Base-by-base conservation (phyloP, 2,113 vertebrate species). In the Nasalis larvatus region DNA sequence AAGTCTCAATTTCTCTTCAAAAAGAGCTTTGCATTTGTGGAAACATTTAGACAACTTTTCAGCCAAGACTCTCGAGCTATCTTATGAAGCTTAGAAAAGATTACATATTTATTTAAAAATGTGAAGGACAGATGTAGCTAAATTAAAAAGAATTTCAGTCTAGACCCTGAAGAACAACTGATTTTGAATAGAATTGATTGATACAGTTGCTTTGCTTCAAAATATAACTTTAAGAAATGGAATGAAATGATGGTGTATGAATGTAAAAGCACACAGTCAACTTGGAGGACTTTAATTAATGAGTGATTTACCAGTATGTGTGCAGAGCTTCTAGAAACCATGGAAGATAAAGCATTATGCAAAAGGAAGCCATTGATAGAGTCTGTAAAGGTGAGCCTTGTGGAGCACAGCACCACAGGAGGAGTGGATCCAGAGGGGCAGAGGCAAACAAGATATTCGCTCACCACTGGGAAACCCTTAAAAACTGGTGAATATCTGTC, bases 151-250 rank as follows among this genome's bases (percentile, higher is more conserved):
- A 66, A 49, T 71, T 86, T 82, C 23, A 60, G 18, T 81, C 60
- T 63, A 60, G 58, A 68, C 30, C 20, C 32, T 23, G 7, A 27
- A 37, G 77, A 91, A 84, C 17, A 90, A 80, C 32, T 63, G 76
- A 45, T 94, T 91, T 85, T 84, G 58, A 93, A 71, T 23, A 91
- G 90, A 85, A 69, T 40, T 35, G 47, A 68, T 77, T 81, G 68
- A 54, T 68, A 80, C 63, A 95, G 78, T 95, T 20, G 8, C 40
- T 91, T 91, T 85, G 37, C 84, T 82, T 86, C 71, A 82, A 89
- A 95, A 78, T 40, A 21, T 13, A 76, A 37, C 25, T 84, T 92
- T 23, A 89, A 73, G 74, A 94, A 86, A 74, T 69, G 30, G 71
- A 88, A 78, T 58, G 74, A 83, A 89, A 45, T 58, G 35, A 49